Percentiles rank a stretch among this genome's conserved stretches.
Conservation (phyloP, 2,888 invertebrate genomes). For the Exocentrus adspersus region DNA sequence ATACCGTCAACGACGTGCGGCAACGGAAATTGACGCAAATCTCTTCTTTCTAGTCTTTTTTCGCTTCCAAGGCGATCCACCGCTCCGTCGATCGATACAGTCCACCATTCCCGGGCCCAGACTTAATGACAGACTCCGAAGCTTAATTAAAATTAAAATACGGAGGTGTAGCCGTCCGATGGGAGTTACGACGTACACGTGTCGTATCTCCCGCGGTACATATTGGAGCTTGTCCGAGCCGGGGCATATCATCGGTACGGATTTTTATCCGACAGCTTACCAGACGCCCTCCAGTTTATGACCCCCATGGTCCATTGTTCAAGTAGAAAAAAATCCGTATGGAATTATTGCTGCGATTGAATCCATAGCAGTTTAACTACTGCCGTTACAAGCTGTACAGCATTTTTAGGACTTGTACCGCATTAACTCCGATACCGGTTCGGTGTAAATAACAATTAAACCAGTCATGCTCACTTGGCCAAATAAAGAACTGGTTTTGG, state of each 20-base stretch:
- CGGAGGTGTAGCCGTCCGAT: conserved; percentile 50
- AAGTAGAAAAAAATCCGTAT: no score
- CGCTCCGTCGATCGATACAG: conserved; percentile 58
- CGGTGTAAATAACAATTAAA: conserved; percentile 43
- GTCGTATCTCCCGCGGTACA: conserved; percentile 49
- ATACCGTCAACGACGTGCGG: no score
- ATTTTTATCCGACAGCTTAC: conserved; percentile 38
- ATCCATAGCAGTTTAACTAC: no score
- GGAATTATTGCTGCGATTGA: no score
- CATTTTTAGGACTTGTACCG: neutral
- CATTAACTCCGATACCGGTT: conserved; percentile 58
- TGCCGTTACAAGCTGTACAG: neutral
- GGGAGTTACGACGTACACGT: conserved; percentile 50
- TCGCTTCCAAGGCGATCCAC: conserved; percentile 61
- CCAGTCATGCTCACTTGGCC: conserved; percentile 54
- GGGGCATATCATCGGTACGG: conserved; percentile 44
- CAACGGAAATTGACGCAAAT: no score
- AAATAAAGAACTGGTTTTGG: conserved; percentile 56
- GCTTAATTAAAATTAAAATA: conserved; percentile 63
- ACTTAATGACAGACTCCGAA: conserved; percentile 61
- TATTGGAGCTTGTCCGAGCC: conserved; percentile 48
- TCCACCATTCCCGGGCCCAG: conserved; percentile 46
- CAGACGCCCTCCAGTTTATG: conserved; percentile 33
- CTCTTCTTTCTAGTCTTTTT: no score
- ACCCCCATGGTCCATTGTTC: conserved; percentile 30